Evolutionary conservation across 2,888 invertebrate genomes (phyloP).

Genomic region (Diadegma fenestrale): DNA sequence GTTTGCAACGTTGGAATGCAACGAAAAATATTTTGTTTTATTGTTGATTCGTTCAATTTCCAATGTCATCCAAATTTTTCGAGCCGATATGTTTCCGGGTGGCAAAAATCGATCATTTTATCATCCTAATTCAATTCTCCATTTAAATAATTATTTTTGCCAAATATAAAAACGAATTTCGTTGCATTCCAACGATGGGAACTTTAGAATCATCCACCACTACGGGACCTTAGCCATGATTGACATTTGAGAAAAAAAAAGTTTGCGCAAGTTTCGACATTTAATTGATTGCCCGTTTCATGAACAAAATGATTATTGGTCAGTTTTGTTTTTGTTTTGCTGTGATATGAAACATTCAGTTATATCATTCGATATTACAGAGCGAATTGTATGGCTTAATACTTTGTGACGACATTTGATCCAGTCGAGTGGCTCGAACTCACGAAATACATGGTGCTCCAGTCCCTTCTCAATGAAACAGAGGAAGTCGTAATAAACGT

Average conservation of each 20-base stretch:
- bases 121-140: no score
- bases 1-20: no score
- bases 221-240: no score
- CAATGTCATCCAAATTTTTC: no score
- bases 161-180: no score
- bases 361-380: neutral
- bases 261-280: neutral
- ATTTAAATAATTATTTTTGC: no score
- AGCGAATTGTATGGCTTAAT: slow-evolving; percentile 12
- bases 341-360: neutral
- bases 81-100: no score
- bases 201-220: no score
- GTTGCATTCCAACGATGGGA: no score
- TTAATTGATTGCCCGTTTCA: neutral
- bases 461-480: slow-evolving; percentile 55
- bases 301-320: neutral
- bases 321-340: neutral
- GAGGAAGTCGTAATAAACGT: slow-evolving; percentile 69
- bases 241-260: neutral
- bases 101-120: no score
- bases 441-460: slow-evolving; percentile 57
- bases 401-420: slow-evolving; percentile 55
- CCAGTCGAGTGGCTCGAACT: slow-evolving; percentile 52
- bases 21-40: no score
- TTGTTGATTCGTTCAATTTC: no score